Base-by-base conservation (phyloP, 2,113 vertebrate genomes). In the Gobiocypris rarus region DNA sequence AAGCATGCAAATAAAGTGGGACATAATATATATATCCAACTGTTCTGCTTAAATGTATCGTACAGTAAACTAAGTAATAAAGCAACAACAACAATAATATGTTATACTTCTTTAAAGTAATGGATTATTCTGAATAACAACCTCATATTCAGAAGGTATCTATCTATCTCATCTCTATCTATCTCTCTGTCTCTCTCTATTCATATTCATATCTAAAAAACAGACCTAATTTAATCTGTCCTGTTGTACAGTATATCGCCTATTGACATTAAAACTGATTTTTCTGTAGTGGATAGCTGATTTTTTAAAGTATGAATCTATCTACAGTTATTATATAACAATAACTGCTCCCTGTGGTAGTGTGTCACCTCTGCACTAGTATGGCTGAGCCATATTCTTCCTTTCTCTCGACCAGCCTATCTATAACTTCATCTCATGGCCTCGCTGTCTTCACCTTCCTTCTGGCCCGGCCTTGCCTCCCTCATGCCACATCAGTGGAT, bases 401-500 rank as follows among this genome's bases (percentile, higher is more conserved):
- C 28, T 61, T 54, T 65, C 78, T 52, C 24, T 78, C 43, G 13
- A 6, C 48, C 28, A 54, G 67, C 38, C 19, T 54, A 56, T 67
- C 48, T 48, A 81, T 56, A 61, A 76, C 65, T 59, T 45, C 38
- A 67, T 74, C 56, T 70, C 54, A 19, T 48, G 28, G 76, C 59
- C 71, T 76, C 76, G n/a, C 70, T 69, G 75, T 75, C 63, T 19
- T 82, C 70, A 50, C 58, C 28, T 8, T 85, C 15, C 41, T 69
- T 74, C 52, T 78, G 56, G 52, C 56, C 82, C 83, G 63, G 78
- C 77, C 89, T 84, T 83, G 87, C 83, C 87, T 85, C 81, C 87
- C 89, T 89, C 73, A 90, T 92, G 91, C 92, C 93, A 92, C 90
- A 86, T 74, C 83, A 87, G 75, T 86, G 90, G 17, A 93, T 92